Conservation (phyloP, 2,797 vertebrate species). For the Botia almorhae region DNA sequence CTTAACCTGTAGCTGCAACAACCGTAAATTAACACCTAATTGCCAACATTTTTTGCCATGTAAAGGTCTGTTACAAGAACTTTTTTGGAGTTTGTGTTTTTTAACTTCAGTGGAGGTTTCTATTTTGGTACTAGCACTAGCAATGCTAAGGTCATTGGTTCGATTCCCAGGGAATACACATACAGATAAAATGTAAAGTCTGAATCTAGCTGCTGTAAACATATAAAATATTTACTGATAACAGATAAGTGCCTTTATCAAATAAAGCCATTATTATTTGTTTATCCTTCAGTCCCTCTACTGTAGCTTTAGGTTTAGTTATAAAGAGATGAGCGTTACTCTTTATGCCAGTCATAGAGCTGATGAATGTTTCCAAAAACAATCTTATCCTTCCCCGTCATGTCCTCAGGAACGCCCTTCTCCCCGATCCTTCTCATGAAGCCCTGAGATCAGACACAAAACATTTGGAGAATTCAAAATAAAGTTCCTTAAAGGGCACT, state of each 20-base stretch:
- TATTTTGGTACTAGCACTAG: too few species aligned
- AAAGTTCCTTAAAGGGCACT: background rate
- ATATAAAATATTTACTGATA: too few species aligned
- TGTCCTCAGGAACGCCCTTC: conserved; percentile 93
- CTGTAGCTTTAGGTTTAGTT: too few species aligned
- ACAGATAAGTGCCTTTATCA: too few species aligned
- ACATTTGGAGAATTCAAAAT: conserved; percentile 2
- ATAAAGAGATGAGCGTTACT: conserved; percentile 77
- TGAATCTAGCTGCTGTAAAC: too few species aligned
- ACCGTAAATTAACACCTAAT: background rate
- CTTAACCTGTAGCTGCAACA: background rate
- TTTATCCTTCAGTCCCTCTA: too few species aligned
- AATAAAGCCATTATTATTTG: too few species aligned
- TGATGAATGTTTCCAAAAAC: conserved; percentile 98
- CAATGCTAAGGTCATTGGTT: too few species aligned
- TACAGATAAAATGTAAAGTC: too few species aligned
- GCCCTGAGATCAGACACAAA: conserved; percentile 76
- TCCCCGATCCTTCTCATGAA: conserved; percentile 94
- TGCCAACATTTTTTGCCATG: background rate
- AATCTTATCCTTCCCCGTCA: conserved; percentile 97
- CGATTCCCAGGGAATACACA: too few species aligned
- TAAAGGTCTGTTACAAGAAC: background rate
- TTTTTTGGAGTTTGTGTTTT: too few species aligned
- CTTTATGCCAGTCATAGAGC: conserved; percentile 98
- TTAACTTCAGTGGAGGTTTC: too few species aligned